Percentiles rank a stretch among this genome's conserved stretches.
Evolutionary conservation across 1,140 invertebrate species (phyloP).

Genomic region (Helicoverpa zea): DNA sequence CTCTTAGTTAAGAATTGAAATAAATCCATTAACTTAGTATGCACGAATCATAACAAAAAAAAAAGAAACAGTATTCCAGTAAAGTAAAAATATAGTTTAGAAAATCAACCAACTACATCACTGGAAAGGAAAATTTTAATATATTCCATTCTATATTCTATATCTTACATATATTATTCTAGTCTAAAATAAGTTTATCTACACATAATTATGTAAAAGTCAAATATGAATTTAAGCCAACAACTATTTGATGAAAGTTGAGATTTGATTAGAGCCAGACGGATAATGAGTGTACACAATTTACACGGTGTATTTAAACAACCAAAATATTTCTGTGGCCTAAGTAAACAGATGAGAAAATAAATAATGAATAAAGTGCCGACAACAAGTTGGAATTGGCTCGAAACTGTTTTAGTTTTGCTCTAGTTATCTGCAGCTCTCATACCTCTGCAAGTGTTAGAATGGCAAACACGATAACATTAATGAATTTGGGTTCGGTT

Average conservation of each 20-base stretch:
- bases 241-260: not conserved
- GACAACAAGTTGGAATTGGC: constrained; percentile 33
- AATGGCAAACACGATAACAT: constrained; percentile 64
- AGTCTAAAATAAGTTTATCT: not conserved
- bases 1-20: no score
- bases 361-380: constrained; percentile 17
- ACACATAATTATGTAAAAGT: not conserved
- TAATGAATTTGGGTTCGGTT: constrained; percentile 68
- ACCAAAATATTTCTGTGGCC: not conserved
- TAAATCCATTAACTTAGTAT: no score
- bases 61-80: no score
- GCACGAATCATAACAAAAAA: no score
- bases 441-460: constrained; percentile 52
- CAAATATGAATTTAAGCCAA: not conserved
- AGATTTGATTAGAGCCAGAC: not conserved
- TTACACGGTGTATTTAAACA: not conserved
- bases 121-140: no score
- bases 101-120: no score
- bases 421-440: constrained; percentile 55
- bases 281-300: not conserved
- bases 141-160: no score
- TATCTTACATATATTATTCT: no score
- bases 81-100: no score
- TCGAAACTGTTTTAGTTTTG: constrained; percentile 41
- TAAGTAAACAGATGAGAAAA: not conserved